Conservation (phyloP, 2,113 vertebrate genomes). For the Carollia perspicillata region DNA sequence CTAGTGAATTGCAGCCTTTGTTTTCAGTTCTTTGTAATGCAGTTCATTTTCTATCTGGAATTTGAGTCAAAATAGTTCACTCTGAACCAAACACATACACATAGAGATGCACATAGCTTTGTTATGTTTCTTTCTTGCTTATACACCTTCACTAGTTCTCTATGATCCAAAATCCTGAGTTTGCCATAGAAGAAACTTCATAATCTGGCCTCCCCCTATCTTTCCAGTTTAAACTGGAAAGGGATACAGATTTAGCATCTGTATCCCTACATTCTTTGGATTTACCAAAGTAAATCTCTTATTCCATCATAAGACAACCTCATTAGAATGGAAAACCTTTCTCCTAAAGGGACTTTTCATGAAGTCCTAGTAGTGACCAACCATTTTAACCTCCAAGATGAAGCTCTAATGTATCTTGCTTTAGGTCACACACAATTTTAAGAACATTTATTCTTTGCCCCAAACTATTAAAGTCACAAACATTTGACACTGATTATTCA, state of each 20-base stretch:
- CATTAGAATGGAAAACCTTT: not conserved
- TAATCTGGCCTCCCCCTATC: not conserved
- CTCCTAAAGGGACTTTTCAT: not conserved
- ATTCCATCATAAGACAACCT: not conserved
- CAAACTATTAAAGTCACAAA: not conserved
- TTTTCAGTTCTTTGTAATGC: not conserved
- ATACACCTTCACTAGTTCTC: not conserved
- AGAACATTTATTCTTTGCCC: not conserved
- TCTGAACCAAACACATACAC: not conserved
- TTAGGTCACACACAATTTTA: not conserved
- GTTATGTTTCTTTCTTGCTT: not conserved
- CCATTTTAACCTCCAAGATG: not conserved
- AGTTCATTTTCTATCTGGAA: not conserved
- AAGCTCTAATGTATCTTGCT: not conserved
- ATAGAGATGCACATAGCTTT: not conserved
- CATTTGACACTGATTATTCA: not conserved
- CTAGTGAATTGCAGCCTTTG: not conserved
- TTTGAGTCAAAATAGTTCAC: not conserved
- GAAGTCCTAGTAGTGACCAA: not conserved
- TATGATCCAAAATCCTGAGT: not conserved
- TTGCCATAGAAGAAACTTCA: not conserved
- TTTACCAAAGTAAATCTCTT: not conserved
- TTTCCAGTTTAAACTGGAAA: not conserved
- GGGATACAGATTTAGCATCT: no score
- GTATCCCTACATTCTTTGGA: not conserved